These are phyloP conservation scores for Tetranychus piercei DNA, from an alignment of 2,888 invertebrate genomes.

Conservation along the genomic window DNA sequence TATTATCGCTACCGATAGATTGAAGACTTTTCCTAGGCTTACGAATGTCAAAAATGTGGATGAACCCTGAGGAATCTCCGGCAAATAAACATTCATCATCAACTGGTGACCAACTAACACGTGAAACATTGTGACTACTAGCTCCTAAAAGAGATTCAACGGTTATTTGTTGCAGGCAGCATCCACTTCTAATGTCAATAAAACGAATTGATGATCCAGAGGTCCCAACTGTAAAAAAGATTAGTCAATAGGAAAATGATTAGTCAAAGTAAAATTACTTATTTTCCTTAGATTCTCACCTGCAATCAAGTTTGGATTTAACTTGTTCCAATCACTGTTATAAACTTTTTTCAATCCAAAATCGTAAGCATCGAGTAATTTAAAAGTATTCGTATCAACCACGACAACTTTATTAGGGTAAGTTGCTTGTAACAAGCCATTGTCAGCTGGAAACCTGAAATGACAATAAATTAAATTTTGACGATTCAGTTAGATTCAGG, in stretches of 20 bases:
- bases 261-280: no score
- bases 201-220: slow-evolving; percentile 16
- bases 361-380: slow-evolving; percentile 11
- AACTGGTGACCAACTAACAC: slow-evolving; percentile 19
- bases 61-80: slow-evolving; percentile 19
- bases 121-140: no score
- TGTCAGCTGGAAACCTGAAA: slow-evolving; percentile 13
- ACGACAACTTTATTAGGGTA: slow-evolving; percentile 9
- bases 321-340: slow-evolving; percentile 18
- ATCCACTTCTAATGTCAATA: slow-evolving; percentile 17
- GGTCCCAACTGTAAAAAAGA: slow-evolving; percentile 15
- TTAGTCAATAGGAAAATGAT: no score
- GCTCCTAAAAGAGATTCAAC: slow-evolving; percentile 8
- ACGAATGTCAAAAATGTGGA: slow-evolving; percentile 21
- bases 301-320: slow-evolving; percentile 8
- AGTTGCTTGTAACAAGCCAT: slow-evolving; percentile 14
- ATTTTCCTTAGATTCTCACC: no score
- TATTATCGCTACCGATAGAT: slow-evolving; percentile 12
- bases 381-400: slow-evolving; percentile 16
- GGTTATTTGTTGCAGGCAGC: slow-evolving; percentile 16
- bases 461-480: no score
- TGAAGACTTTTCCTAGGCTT: slow-evolving; percentile 8
- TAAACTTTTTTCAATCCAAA: slow-evolving; percentile 14
- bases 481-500: no score
- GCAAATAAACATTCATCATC: slow-evolving; percentile 21